Conservation (phyloP, 2,113 vertebrate species). For the Myotis lucifugus region DNA sequence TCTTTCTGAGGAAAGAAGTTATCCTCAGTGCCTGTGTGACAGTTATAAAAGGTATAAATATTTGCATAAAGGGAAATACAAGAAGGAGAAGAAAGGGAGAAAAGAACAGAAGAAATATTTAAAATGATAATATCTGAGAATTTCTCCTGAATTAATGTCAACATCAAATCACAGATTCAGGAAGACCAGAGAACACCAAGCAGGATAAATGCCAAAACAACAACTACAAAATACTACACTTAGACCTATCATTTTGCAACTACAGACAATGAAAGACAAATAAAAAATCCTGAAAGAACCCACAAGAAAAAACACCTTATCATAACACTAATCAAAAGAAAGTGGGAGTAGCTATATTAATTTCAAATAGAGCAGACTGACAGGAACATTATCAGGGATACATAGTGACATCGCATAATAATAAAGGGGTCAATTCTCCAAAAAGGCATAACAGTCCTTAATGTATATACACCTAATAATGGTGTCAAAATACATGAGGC, state of each 20-base stretch:
- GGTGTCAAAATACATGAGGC: neutral
- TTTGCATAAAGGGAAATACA: neutral
- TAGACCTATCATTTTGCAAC: neutral
- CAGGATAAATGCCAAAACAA: neutral
- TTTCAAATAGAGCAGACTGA: neutral
- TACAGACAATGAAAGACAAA: neutral
- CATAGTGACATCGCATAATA: neutral
- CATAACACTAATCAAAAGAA: neutral
- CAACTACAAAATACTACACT: neutral
- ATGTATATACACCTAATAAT: neutral
- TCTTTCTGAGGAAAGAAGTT: neutral
- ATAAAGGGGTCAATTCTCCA: neutral
- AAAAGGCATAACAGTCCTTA: neutral
- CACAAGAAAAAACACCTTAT: neutral
- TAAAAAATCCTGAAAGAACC: neutral
- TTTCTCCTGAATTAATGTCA: neutral
- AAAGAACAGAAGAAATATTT: neutral
- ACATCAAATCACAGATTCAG: neutral
- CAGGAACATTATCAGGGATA: neutral
- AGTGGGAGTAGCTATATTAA: neutral
- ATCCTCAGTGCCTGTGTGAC: neutral
- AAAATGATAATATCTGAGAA: neutral
- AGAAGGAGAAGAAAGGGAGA: neutral
- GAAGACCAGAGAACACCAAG: neutral
- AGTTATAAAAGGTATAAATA: neutral